Evolutionary conservation across 2,113 vertebrate genomes (phyloP).

Genomic region (Varanus komodoensis): DNA sequence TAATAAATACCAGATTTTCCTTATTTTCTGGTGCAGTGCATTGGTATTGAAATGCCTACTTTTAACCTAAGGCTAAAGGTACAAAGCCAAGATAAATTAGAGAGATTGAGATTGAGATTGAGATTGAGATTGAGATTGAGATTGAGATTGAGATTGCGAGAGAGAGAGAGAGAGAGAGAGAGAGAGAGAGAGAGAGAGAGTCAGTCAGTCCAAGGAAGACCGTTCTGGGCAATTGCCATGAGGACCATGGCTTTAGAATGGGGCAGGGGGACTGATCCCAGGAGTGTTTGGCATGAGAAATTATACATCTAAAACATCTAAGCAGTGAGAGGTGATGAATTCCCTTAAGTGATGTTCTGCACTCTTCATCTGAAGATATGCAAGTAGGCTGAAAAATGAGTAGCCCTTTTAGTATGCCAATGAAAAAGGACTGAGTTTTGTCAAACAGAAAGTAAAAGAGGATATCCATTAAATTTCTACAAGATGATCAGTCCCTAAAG

Average conservation of each 20-base stretch:
- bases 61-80: neutral
- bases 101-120: no score
- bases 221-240: neutral
- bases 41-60: constrained; percentile 1
- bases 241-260: neutral
- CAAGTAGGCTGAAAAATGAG: constrained; percentile 2
- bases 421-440: constrained; percentile 30
- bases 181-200: no score
- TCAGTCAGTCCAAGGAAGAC: neutral
- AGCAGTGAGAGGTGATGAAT: neutral
- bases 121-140: no score
- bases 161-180: no score
- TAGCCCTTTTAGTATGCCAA: neutral
- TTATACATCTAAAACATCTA: constrained; percentile 13
- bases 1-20: neutral
- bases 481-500: constrained; percentile 46
- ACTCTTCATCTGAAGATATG: constrained; percentile 4
- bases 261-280: neutral
- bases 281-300: constrained; percentile 6
- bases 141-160: no score
- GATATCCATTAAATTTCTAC: constrained; percentile 41
- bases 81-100: neutral
- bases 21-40: neutral
- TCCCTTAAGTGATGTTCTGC: constrained; percentile 13
- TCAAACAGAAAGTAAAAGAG: constrained; percentile 44